Base-by-base conservation (phyloP, 2,888 invertebrate genomes). In the Synergus itoensis region DNA sequence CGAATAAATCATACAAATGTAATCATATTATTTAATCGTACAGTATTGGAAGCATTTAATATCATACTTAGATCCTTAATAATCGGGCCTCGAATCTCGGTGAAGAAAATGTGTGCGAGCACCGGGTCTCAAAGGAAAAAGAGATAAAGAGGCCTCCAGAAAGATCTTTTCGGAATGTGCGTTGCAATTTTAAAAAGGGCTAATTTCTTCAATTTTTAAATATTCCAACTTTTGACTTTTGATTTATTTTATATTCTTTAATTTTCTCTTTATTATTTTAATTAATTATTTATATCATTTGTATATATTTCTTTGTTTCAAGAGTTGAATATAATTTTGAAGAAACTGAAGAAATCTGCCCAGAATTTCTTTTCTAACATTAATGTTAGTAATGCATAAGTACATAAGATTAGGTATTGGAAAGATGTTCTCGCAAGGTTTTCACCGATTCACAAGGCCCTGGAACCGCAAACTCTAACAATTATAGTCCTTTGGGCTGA, bases 11-110 rank as follows among this genome's bases (percentile, higher is more conserved):
- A 90, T 91, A 90, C 85, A 89, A 90, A 87, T 83, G 84, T 87
- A 86, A 86, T 88, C 84, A 81, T 87, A 80, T 81, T 79, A 81
- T 85, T 86, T 87, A 89, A 88, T 91, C 88, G 87, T 91, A 90
- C 88, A 89, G 84, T 91, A 89, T 89, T 91, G 91, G 91, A 92
- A 92, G 92, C 91, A 91, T 91, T 91, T 91, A 89, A 90, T 90
- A 89, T 88, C 88, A 89, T 92, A 89, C 83, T 87, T 89, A 86
- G 84, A 84, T 79, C 76, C 62, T 69, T 45, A 76, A 65, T 65
- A 67, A 80, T 80, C 65, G 77, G 80, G 80, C 81, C 77, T 77
- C 76, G 63, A 81, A 80, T 77, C 67, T 82, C 79, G 77, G 81
- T 79, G 79, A 78, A 75, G 77, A 79, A 76, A 64, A 57, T 53